These are phyloP conservation scores for Prietella phreatophila DNA, from an alignment of 2,113 vertebrate species.

Conservation along the genomic window DNA sequence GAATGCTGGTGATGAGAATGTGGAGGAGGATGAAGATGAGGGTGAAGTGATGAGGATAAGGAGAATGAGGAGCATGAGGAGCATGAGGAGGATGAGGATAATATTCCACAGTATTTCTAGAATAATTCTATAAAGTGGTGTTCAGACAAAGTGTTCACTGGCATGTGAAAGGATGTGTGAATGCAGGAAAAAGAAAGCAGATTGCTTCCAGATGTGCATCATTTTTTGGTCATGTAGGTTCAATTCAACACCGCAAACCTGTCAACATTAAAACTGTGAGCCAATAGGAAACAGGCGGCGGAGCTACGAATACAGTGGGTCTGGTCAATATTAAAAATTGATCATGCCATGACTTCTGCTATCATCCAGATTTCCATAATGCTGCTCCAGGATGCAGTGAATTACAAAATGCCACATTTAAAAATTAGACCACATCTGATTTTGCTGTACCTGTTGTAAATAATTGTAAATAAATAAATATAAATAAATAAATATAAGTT, in stretches of 20 bases:
- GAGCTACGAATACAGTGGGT: neutral
- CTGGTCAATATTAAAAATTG: neutral
- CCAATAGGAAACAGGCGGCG: neutral
- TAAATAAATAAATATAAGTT: neutral
- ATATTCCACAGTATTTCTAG: neutral
- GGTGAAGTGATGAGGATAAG: neutral
- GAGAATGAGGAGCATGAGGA: neutral
- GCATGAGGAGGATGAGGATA: neutral
- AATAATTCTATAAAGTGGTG: neutral
- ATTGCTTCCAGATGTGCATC: neutral
- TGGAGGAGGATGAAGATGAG: neutral
- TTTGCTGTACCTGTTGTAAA: neutral
- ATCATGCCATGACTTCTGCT: neutral
- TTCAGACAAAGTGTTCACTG: neutral
- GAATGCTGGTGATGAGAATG: too few species aligned
- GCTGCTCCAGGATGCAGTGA: neutral
- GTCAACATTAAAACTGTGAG: neutral
- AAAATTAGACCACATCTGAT: neutral
- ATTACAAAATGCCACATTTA: neutral
- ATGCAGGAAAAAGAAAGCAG: neutral
- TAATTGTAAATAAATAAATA: neutral
- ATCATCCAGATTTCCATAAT: neutral
- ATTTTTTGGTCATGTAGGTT: neutral
- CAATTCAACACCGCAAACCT: neutral
- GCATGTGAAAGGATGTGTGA: neutral